Evolutionary conservation across 2,888 invertebrate species (phyloP), one percentile per base, ranked within the genome.

Genomic region (Brachylomia viminalis): DNA sequence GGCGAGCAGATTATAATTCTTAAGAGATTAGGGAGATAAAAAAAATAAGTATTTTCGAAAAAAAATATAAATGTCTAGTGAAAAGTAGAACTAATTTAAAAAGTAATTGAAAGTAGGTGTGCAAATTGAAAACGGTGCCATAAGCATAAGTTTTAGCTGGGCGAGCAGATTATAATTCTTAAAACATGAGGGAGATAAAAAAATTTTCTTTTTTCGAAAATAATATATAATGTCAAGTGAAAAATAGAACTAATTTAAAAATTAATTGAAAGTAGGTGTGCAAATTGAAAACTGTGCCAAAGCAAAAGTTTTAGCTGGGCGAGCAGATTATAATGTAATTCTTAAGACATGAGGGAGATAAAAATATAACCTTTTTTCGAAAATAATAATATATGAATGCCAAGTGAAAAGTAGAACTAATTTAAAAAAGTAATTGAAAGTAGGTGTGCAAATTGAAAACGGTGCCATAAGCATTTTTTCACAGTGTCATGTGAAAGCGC

Each of bases 401-500:
- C 42, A 56, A 73, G 45, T 58, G 30, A 54, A 62, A 82, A 75
- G 72, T 75, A 76, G 52, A 72, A 77, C 72, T 56, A 64, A 72
- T 73, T 77, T 38, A 52, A 71, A 58, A 72, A 72, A 65, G 33
- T 77, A 67, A 75, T 78, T 79, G 73, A 69, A 74, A 78, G 66
- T 65, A 77, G 64, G 75, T 71, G 47, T 66, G 72, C 56, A 79
- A 75, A 70, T 87, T 62, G 61, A 75, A 81, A 71, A 76, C 70
- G 67, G 75, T 76, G 68, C 73, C 72, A 66, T 83, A 76, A 72
- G 71, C 61, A 82, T 66, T 77, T 79, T 82, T 87, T 74, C 80
- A 87, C 81, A 80, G 45, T 73, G 52, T n/a, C 72, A 84, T 86
- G 88, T 81, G 85, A 85, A 83, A 86, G 83, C 82, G 49, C 76